Conservation (phyloP, 2,888 invertebrate species). For the Isoperla grammatica region DNA sequence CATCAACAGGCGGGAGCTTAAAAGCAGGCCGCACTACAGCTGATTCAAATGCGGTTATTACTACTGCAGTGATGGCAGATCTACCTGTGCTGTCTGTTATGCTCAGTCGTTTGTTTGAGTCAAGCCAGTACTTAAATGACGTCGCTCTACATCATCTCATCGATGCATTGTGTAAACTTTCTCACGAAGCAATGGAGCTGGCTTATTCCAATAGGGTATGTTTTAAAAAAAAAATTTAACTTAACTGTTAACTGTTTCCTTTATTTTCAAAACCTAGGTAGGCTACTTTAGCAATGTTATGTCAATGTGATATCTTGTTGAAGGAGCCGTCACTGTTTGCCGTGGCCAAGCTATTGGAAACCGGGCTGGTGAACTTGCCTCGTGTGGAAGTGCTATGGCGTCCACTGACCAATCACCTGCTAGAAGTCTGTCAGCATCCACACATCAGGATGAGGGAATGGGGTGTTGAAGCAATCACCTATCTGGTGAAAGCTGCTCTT, state of each 20-base stretch:
- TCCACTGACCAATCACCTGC: slow-evolving; percentile 89
- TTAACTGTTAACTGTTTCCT: too few relatives aligned
- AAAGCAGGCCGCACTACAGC: slow-evolving; percentile 75
- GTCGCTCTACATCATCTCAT: slow-evolving; percentile 93
- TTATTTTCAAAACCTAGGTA: too few relatives aligned
- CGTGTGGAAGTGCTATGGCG: slow-evolving; percentile 93
- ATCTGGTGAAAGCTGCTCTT: slow-evolving; percentile 85
- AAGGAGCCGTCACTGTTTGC: slow-evolving; percentile 95
- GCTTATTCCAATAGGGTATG: slow-evolving; percentile 87
- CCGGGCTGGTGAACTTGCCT: slow-evolving; percentile 88
- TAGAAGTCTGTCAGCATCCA: slow-evolving; percentile 94
- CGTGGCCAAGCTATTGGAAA: slow-evolving; percentile 96
- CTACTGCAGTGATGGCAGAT: slow-evolving; percentile 95
- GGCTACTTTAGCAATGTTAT: too few relatives aligned
- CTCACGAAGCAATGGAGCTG: slow-evolving; percentile 94
- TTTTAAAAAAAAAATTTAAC: slow-evolving; percentile 23
- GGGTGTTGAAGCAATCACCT: slow-evolving; percentile 96
- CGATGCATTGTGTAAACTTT: slow-evolving; percentile 92
- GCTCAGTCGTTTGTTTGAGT: slow-evolving; percentile 90
- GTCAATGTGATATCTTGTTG: slow-evolving; percentile 13
- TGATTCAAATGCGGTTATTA: slow-evolving; percentile 81
- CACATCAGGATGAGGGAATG: slow-evolving; percentile 94
- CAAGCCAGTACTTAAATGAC: slow-evolving; percentile 89
- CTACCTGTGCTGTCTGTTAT: slow-evolving; percentile 82
- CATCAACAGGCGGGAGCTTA: slow-evolving; percentile 88